These are phyloP conservation scores for Aplysina aerophoba DNA, from an alignment of 37 sponge, comb jelly and placozoan genomes.

Conservation along the genomic window DNA sequence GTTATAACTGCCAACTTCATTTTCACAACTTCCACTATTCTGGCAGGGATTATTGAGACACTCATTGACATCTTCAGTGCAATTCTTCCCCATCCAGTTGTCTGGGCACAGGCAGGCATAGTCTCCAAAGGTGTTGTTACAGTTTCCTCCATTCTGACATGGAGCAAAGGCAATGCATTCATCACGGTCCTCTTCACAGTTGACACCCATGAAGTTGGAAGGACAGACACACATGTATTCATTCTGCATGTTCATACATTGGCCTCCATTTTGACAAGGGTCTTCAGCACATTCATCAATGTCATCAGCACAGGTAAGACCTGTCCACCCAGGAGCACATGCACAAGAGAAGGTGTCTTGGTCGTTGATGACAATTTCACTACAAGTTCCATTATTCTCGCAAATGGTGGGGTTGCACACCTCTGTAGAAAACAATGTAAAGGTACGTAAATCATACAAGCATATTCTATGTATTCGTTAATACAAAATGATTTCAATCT, in stretches of 20 bases:
- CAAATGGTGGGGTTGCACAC: neutral
- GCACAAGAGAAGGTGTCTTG: slow-evolving; percentile 10
- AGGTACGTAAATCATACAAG: too few relatives aligned
- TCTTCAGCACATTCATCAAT: slow-evolving; percentile 7
- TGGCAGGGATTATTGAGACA: too few relatives aligned
- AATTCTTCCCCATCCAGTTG: slow-evolving; percentile 20
- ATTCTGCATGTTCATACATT: slow-evolving; percentile 17
- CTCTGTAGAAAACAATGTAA: too few relatives aligned
- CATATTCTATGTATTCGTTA: too few relatives aligned
- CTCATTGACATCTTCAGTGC: slow-evolving; percentile 29
- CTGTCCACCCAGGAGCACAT: slow-evolving; percentile 43
- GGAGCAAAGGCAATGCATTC: slow-evolving; percentile 24
- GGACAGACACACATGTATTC: slow-evolving; percentile 65
- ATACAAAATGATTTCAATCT: too few relatives aligned
- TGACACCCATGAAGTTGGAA: slow-evolving; percentile 32
- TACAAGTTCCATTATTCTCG: neutral
- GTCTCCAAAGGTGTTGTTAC: too few relatives aligned
- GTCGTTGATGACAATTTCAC: neutral
- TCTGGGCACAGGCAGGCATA: slow-evolving; percentile 15
- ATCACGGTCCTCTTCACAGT: slow-evolving; percentile 41
- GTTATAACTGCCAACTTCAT: too few relatives aligned
- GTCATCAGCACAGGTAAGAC: too few relatives aligned
- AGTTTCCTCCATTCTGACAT: slow-evolving; percentile 31
- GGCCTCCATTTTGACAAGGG: slow-evolving; percentile 22
- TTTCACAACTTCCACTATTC: too few relatives aligned